Evolutionary conservation across 2,113 vertebrate species (phyloP).

Genomic region (Bambusicola thoracicus): DNA sequence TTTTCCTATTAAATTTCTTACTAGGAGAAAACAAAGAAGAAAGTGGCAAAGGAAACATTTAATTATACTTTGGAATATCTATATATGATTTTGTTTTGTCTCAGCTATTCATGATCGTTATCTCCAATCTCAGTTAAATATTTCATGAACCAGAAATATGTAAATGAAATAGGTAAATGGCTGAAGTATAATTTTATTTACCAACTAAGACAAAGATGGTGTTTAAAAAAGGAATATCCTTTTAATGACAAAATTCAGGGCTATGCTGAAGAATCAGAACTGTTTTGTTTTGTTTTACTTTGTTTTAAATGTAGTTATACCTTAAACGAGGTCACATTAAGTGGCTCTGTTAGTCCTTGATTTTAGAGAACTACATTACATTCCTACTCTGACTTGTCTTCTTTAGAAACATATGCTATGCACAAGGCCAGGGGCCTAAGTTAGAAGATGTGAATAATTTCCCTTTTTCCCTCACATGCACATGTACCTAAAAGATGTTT

Average conservation of each 20-base stretch:
- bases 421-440: neutral
- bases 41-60: neutral
- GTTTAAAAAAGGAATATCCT: neutral
- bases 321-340: neutral
- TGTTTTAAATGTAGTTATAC: neutral
- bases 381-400: neutral
- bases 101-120: neutral
- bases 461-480: neutral
- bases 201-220: neutral
- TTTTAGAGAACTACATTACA: neutral
- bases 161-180: neutral
- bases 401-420: neutral
- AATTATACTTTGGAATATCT: neutral
- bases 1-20: neutral
- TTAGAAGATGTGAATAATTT: neutral
- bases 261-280: rapidly evolving
- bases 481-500: neutral
- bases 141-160: neutral
- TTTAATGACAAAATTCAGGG: neutral
- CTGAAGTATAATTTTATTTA: constrained; percentile 4
- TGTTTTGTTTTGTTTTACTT: neutral
- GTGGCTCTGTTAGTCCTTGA: neutral
- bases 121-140: neutral
- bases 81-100: constrained; percentile 7
- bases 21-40: neutral